Base-by-base conservation (phyloP, 2,888 invertebrate genomes). In the Lottia scabra region DNA sequence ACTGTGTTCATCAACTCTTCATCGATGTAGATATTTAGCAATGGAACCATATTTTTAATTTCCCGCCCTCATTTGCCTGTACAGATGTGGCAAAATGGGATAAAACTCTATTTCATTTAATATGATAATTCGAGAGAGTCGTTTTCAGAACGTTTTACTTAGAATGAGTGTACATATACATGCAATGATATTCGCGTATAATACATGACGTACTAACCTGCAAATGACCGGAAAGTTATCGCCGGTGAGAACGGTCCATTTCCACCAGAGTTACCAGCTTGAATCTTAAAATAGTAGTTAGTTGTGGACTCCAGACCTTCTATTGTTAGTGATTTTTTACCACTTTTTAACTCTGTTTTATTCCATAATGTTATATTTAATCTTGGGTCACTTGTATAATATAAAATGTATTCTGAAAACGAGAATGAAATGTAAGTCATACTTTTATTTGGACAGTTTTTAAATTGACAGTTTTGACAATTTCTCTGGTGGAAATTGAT, bases 231-330 rank as follows among this genome's bases (percentile, higher is more conserved):
- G 65, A 70, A 76, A 6, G 63, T 65, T 2, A 70, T 68, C 16
- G 56, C 43, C 1, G 67, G 67, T 44, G 74, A 74, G 68, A 78
- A 70, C n/a, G 78, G 75, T 8, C 78, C 75, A 45, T 74, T 70
- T 19, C 75, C 78, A n/a, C 72, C 78, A 30, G 15, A 23, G 62
- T 78, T 78, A 12, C 76, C 67, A 4, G 78, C 74, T 48, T 78
- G 78, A 12, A 78, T 71, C 19, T 70, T 68, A 67, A 78, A 73
- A 66, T 74, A 76, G 67, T 74, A 74, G 3, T 66, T 63, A 3
- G 72, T 76, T 44, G 74, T 70, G 0, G 75, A 68, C 45, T 65
- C 65, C 19, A 78, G 16, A 30, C 76, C 72, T 2, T 48, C 26
- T 5, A 78, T 69, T 15, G 23, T 70, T 15, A 69, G 45, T 26